Conservation (phyloP, 1,140 invertebrate species). For the Apis florea region DNA sequence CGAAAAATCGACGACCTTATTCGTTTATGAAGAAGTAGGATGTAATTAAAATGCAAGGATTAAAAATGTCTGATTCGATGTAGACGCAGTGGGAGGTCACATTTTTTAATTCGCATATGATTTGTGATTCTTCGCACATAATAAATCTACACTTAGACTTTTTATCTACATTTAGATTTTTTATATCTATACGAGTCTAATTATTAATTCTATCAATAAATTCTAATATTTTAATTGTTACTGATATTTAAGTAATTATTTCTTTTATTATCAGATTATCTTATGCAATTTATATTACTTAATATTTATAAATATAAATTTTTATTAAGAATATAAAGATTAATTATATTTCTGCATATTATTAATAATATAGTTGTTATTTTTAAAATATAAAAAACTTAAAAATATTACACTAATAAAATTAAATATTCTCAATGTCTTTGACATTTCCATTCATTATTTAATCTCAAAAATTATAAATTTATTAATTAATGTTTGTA, state of each 20-base stretch:
- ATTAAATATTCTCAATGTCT: background rate
- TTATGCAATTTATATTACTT: background rate
- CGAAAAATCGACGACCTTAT: background rate
- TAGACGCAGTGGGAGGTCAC: conserved; percentile 23
- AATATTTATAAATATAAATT: background rate
- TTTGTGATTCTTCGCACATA: conserved; percentile 15
- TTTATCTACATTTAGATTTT: background rate
- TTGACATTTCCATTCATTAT: background rate
- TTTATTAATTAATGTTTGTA: background rate
- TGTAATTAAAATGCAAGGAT: conserved; percentile 55
- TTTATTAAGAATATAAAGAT: background rate
- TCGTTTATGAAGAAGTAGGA: conserved; percentile 38
- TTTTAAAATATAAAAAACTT: background rate
- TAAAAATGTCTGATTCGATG: conserved; percentile 18
- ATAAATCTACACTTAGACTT: background rate
- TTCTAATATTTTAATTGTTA: background rate
- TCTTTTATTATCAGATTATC: background rate
- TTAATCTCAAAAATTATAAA: background rate
- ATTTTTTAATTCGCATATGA: background rate
- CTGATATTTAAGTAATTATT: no score
- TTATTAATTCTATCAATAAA: background rate
- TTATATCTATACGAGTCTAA: background rate
- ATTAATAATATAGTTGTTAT: background rate
- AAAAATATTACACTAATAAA: background rate
- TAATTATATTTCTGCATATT: background rate